Conservation (phyloP, 2,113 vertebrate species). For the Platycercus adscitus region DNA sequence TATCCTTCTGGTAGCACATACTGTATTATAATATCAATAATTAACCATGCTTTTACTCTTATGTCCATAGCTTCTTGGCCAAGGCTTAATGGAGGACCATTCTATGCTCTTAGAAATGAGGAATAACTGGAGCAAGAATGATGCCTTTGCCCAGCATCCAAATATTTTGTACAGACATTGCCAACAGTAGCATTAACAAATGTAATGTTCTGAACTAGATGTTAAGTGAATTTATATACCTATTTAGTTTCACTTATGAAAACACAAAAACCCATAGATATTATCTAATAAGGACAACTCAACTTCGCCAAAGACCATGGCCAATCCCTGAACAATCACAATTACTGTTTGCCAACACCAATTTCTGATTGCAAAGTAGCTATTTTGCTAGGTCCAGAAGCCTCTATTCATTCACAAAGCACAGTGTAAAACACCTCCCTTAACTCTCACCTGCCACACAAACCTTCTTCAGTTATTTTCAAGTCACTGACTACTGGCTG, state of each 20-base stretch:
- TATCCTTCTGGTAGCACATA: not conserved
- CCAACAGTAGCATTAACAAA: constrained; percentile 1
- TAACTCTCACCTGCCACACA: not conserved
- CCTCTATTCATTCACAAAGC: not conserved
- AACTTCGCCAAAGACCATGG: not conserved
- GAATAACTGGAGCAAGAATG: not conserved
- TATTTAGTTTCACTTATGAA: not conserved
- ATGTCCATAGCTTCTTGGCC: not conserved
- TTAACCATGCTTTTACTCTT: not conserved
- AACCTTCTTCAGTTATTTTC: not conserved
- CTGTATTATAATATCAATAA: not conserved
- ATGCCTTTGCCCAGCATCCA: not conserved
- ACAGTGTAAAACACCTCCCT: not conserved
- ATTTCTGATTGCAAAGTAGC: not conserved
- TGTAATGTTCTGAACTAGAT: not conserved
- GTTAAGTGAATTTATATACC: not conserved
- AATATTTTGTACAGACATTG: not conserved
- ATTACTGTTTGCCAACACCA: not conserved
- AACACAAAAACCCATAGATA: not conserved
- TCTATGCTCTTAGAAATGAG: not conserved
- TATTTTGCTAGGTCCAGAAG: not conserved
- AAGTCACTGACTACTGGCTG: not conserved
- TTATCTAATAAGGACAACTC: not conserved
- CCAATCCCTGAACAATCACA: not conserved
- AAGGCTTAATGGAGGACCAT: not conserved